Evolutionary conservation across 2,113 vertebrate genomes (phyloP), one percentile per base, ranked within the genome.

Genomic region (Marcusenius ussheri): DNA sequence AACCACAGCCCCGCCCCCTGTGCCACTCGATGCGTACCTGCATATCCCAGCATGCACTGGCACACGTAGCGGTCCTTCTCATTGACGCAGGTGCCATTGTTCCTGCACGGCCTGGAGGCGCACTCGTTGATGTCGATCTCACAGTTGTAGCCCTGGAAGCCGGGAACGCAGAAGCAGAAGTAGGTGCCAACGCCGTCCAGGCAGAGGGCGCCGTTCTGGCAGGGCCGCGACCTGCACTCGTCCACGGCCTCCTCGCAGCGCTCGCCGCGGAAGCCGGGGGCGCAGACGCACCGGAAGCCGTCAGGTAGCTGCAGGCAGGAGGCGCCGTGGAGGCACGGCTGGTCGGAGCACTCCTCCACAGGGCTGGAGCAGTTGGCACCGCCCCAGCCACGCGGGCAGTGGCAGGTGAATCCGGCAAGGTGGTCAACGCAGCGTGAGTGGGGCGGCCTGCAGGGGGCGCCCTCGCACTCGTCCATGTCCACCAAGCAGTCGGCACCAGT

Each of bases 71-170:
- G 96, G 90, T 99, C 98, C 56, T 96, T 97, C 92, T 96, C 92
- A 90, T 99, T 98, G 91, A 88, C 89, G 92, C 98, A 99, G 66
- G 96, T 97, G 91, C 96, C 97, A 5, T 97, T 97, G 74, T 99
- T 97, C 35, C 91, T 93, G 90, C 98, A 99, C 15, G 98, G 98
- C 90, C 91, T 94, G 47, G 98, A 99, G 0, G 98, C 98, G 10
- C 98, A 99, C 93, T 99, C 98, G 0, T 99, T 97, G 90, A 99
- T 99, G 94, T 99, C 98, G 90, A 99, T 95, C 88, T 99, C 97
- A 46, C 98, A 99, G 95, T 93, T 95, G 89, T 94, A 95, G 21
- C 98, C 98, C 92, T 99, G 98, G 94, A 98, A 99, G 1, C 98
- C 98, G 0, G 98, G 98, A 90, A 99, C 98, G 0, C 98, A 99